Percentiles rank a stretch among this genome's conserved stretches.
Evolutionary conservation across 2,113 vertebrate species (phyloP).

Genomic region (Lagenorhynchus albirostris): DNA sequence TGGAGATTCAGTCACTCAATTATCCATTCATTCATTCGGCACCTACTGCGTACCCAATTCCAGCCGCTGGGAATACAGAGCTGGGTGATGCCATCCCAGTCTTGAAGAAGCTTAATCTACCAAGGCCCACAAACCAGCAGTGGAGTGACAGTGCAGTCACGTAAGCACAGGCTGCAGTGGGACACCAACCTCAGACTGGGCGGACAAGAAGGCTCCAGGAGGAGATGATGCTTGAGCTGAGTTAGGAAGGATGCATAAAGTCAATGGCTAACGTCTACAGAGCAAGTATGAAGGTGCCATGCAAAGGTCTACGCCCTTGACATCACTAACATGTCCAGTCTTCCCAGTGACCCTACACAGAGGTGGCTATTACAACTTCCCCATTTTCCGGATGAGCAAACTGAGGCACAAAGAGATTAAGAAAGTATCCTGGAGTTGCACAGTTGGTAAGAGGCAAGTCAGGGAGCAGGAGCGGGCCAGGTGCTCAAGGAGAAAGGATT

Average conservation of each 20-base stretch:
- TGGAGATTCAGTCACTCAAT: background rate
- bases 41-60: background rate
- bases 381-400: background rate
- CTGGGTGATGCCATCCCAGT: rapidly evolving
- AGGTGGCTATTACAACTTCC: rapidly evolving
- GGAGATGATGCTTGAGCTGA: background rate
- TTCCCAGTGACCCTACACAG: background rate
- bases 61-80: background rate
- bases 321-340: rapidly evolving
- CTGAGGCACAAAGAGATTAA: background rate
- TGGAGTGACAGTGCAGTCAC: background rate
- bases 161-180: background rate
- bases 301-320: rapidly evolving
- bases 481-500: background rate
- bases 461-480: background rate
- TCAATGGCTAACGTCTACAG: rapidly evolving
- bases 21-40: background rate
- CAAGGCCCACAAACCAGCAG: background rate
- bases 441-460: background rate
- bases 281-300: rapidly evolving
- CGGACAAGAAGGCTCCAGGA: background rate
- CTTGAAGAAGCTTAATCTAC: background rate
- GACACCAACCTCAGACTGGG: background rate
- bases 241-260: background rate
- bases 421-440: background rate